Evolutionary conservation across 1,140 invertebrate genomes (phyloP).

Genomic region (Eupristina koningsbergeri): DNA sequence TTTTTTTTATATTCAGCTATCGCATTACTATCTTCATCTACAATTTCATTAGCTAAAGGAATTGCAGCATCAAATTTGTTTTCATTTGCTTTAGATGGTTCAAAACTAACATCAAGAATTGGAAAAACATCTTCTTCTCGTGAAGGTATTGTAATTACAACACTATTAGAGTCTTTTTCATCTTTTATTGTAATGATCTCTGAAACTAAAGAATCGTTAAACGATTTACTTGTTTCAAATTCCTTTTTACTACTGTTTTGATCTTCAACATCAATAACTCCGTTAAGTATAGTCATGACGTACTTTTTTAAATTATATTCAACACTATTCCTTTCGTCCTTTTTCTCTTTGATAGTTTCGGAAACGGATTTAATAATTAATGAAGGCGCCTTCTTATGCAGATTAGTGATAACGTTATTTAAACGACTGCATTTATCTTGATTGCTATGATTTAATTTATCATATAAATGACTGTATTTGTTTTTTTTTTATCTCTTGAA

Average conservation of each 20-base stretch:
- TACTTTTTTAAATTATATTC: constrained; percentile 69
- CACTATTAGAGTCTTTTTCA: constrained; percentile 5
- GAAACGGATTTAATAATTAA: constrained; percentile 45
- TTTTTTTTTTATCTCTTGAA: constrained; percentile 41
- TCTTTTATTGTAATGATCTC: neutral
- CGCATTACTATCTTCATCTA: constrained; percentile 1
- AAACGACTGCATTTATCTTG: constrained; percentile 70
- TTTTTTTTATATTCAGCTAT: constrained; percentile 25
- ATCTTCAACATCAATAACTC: constrained; percentile 67
- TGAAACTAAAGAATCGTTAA: constrained; percentile 15
- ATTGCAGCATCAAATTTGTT: constrained; percentile 60
- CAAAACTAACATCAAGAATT: constrained; percentile 43
- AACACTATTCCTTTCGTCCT: constrained; percentile 47
- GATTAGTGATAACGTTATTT: constrained; percentile 70
- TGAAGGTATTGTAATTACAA: neutral
- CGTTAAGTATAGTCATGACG: constrained; percentile 71
- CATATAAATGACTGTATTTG: neutral
- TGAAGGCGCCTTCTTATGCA: constrained; percentile 66
- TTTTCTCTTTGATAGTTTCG: neutral
- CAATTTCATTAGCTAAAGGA: constrained; percentile 7
- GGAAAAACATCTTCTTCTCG: constrained; percentile 26
- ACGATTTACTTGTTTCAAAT: constrained; percentile 8
- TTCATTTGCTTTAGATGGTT: constrained; percentile 60
- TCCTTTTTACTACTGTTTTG: constrained; percentile 44
- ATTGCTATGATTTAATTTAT: constrained; percentile 52